A percentile compares a stretch with the other conserved stretches of the same genome.
Conservation (phyloP, 1,140 invertebrate genomes). For the Tetraneura akinire region DNA sequence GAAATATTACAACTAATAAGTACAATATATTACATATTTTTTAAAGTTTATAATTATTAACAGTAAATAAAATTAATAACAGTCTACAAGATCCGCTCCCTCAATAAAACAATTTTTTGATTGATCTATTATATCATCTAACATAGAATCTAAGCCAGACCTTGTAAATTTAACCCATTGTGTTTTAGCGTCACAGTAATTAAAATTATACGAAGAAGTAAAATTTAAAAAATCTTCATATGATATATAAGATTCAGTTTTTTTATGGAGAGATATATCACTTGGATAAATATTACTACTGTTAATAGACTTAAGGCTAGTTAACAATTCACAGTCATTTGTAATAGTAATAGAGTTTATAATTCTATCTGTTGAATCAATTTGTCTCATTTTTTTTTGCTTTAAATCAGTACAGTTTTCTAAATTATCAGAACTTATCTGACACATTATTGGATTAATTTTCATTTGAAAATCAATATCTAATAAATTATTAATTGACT, state of each 20-base stretch:
- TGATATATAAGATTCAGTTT: background rate
- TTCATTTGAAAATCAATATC: background rate
- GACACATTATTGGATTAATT: background rate
- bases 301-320: background rate
- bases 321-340: slow-evolving; percentile 32
- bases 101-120: slow-evolving; percentile 40
- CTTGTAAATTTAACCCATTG: slow-evolving; percentile 29
- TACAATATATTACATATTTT: too few relatives aligned
- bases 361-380: slow-evolving; percentile 12
- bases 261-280: background rate
- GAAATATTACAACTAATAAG: too few relatives aligned
- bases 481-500: background rate
- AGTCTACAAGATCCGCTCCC: slow-evolving; percentile 33
- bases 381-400: slow-evolving; percentile 12
- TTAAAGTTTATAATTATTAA: too few relatives aligned
- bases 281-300: slow-evolving; percentile 16
- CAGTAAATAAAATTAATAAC: slow-evolving; percentile 29
- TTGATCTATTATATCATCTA: slow-evolving; percentile 40
- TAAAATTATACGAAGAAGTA: slow-evolving; percentile 17
- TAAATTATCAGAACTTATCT: background rate
- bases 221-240: slow-evolving; percentile 4
- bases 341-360: slow-evolving; percentile 20
- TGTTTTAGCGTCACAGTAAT: slow-evolving; percentile 9
- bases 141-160: slow-evolving; percentile 36
- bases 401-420: background rate